phyloP scores from a whole-genome alignment of 1,140 invertebrate genomes.

The Paraescarpia echinospica region DNA sequence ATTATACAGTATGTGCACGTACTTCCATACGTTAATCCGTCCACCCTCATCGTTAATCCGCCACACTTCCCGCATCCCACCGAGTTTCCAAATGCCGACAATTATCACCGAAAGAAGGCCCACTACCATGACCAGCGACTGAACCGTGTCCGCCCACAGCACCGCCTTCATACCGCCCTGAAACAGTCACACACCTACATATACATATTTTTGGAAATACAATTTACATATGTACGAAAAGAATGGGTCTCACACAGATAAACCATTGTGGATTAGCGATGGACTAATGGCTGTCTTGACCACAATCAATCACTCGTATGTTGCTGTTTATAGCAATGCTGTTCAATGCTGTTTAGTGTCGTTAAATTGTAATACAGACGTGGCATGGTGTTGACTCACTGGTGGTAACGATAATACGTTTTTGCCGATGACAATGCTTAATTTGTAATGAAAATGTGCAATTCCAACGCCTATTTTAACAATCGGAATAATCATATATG shows the following conservation, averaged over 20 bases:
- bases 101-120: constrained; percentile 75
- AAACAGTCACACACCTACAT: not conserved
- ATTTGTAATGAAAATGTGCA: not conserved
- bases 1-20: constrained; percentile 45
- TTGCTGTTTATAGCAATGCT: not conserved
- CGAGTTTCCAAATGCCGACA: constrained; percentile 66
- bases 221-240: not conserved
- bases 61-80: constrained; percentile 68
- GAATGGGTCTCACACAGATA: not conserved
- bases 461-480: not conserved
- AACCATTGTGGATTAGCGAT: not conserved
- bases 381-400: not conserved
- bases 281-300: not conserved
- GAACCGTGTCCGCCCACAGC: constrained; percentile 31
- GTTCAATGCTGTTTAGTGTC: too few species aligned
- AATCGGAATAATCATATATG: too few species aligned
- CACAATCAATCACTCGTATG: not conserved
- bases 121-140: constrained; percentile 76
- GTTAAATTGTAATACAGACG: not conserved
- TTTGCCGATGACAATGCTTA: not conserved
- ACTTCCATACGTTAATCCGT: constrained; percentile 71
- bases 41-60: constrained; percentile 64
- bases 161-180: constrained; percentile 25
- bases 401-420: not conserved
- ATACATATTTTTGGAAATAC: too few species aligned